These are phyloP conservation scores for Athalia cordata DNA, from an alignment of 2,888 invertebrate species.

Conservation along the genomic window DNA sequence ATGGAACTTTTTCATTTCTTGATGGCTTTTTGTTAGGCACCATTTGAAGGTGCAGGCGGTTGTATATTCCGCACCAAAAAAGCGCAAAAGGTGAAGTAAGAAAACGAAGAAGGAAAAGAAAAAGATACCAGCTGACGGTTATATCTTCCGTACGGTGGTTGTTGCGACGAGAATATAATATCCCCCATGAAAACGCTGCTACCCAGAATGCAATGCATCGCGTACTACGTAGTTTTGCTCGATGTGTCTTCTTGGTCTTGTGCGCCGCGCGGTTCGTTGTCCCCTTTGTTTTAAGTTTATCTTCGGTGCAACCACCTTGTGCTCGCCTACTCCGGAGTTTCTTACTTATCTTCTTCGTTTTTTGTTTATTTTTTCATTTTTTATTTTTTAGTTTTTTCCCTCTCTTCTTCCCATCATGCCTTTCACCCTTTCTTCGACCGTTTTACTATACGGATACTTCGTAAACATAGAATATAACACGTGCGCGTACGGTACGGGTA, in stretches of 20 bases:
- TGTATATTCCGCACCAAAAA: too few relatives aligned
- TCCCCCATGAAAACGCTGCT: background rate
- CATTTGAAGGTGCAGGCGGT: too few relatives aligned
- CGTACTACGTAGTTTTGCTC: too few relatives aligned
- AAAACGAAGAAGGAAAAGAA: background rate
- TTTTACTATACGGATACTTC: constrained; percentile 3
- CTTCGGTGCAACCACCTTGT: constrained; percentile 53
- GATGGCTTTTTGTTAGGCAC: too few relatives aligned
- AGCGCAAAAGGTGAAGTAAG: too few relatives aligned
- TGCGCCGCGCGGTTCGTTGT: constrained; percentile 35
- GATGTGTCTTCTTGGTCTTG: background rate
- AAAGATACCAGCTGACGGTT: background rate
- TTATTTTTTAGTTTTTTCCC: background rate
- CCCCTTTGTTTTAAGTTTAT: constrained; percentile 53
- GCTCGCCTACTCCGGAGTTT: background rate
- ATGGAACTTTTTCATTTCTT: too few relatives aligned
- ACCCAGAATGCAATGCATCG: constrained; percentile 30
- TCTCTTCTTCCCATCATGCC: background rate
- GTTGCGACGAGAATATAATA: too few relatives aligned
- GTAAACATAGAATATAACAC: constrained; percentile 18
- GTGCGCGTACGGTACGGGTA: constrained; percentile 4
- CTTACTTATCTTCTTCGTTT: background rate
- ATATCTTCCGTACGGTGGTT: background rate
- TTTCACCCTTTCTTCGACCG: background rate
- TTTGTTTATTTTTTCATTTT: constrained; percentile 15